Evolutionary conservation across 2,797 vertebrate species (phyloP).

Genomic region (Myripristis murdjan): DNA sequence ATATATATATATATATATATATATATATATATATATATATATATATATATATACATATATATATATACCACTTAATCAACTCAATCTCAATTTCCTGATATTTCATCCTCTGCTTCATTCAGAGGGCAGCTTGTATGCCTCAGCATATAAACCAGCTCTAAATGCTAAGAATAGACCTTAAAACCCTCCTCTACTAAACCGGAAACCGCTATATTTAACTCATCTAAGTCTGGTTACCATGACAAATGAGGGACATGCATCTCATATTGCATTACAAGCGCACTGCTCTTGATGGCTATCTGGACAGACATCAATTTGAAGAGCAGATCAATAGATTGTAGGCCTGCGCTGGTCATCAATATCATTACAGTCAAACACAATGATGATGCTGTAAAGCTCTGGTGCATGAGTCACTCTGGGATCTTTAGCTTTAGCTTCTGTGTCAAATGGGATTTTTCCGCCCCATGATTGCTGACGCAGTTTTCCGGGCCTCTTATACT

Average conservation of each 20-base stretch:
- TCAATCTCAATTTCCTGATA: slow-evolving; percentile 22
- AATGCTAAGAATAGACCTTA: slow-evolving; percentile 81
- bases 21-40: too few species aligned
- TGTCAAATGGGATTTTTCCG: slow-evolving; percentile 52
- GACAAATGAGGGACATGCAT: slow-evolving; percentile 77
- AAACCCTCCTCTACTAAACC: slow-evolving; percentile 78
- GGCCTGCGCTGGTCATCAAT: slow-evolving; percentile 60
- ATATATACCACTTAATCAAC: too few species aligned
- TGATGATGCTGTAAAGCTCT: slow-evolving; percentile 52
- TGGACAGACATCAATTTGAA: slow-evolving; percentile 67
- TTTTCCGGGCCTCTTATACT: slow-evolving; percentile 29
- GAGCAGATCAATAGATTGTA: slow-evolving; percentile 72
- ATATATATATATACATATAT: too few species aligned
- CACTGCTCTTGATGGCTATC: slow-evolving; percentile 71
- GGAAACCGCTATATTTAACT: slow-evolving; percentile 85
- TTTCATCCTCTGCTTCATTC: slow-evolving; percentile 58
- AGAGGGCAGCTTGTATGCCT: slow-evolving; percentile 55
- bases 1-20: too few species aligned
- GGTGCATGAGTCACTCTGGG: slow-evolving; percentile 49
- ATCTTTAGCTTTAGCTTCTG: slow-evolving; percentile 41
- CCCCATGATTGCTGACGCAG: slow-evolving; percentile 52
- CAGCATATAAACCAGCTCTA: slow-evolving; percentile 70
- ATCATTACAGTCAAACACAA: slow-evolving; percentile 60
- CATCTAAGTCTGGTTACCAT: slow-evolving; percentile 81
- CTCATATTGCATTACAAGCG: slow-evolving; percentile 78